Evolutionary conservation across 2,113 vertebrate genomes (phyloP).

Genomic region (Colossoma macropomum): DNA sequence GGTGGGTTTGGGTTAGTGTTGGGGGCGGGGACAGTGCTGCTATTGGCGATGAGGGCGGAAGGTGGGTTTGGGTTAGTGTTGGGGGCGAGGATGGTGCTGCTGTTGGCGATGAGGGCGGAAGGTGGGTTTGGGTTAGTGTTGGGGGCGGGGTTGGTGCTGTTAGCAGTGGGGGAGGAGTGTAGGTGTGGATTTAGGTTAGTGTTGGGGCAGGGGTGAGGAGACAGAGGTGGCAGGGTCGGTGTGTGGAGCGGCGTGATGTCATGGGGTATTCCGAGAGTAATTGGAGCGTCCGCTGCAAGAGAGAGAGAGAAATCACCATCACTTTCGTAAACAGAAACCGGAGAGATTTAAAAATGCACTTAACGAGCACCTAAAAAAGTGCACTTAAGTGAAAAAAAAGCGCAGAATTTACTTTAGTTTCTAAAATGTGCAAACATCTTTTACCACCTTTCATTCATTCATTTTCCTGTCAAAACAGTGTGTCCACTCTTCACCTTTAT

Average conservation of each 20-base stretch:
- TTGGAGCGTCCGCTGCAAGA: constrained; percentile 76
- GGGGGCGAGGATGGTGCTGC: background rate
- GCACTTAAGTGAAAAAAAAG: too few relatives aligned
- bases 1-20: background rate
- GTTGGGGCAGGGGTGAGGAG: constrained; percentile 66
- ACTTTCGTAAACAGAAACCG: too few relatives aligned
- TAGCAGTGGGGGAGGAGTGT: background rate
- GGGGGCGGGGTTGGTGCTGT: background rate
- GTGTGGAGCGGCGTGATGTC: constrained; percentile 86
- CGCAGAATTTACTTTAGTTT: too few relatives aligned
- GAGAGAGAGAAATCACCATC: background rate
- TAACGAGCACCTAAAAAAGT: too few relatives aligned
- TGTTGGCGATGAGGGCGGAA: background rate
- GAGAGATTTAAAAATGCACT: too few relatives aligned
- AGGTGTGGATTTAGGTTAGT: constrained; percentile 34
- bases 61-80: background rate
- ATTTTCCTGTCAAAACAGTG: too few relatives aligned
- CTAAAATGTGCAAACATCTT: too few relatives aligned
- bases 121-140: constrained; percentile 16
- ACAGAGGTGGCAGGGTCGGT: constrained; percentile 81
- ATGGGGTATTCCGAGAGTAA: constrained; percentile 67
- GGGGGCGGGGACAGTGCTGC: constrained; percentile 7
- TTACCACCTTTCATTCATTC: too few relatives aligned
- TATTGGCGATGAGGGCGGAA: background rate
- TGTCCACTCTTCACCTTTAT: too few relatives aligned